Evolutionary conservation across 2,797 vertebrate genomes (phyloP).

Genomic region (Novumbra hubbsi): DNA sequence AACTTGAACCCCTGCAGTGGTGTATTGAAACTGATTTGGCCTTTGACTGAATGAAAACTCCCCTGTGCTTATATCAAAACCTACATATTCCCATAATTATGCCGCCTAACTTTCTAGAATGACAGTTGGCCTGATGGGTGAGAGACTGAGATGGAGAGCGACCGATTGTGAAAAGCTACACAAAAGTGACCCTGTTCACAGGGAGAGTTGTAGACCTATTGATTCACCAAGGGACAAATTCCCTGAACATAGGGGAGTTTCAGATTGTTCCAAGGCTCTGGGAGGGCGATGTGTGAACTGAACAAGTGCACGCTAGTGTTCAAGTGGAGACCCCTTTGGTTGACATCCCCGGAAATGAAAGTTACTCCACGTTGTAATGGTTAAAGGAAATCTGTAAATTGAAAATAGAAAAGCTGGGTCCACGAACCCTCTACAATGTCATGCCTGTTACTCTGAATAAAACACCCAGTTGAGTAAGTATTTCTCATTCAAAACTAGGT

Average conservation of each 20-base stretch:
- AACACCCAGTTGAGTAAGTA: not conserved
- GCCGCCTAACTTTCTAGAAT: conserved; percentile 38
- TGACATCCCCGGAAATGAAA: conserved; percentile 13
- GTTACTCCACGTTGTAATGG: conserved; percentile 11
- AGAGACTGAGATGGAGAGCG: conserved; percentile 11
- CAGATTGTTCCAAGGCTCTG: conserved; percentile 34
- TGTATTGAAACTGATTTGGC: conserved; percentile 24
- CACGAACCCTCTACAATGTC: conserved; percentile 7
- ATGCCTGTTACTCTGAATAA: conserved; percentile 6
- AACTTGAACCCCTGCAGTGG: conserved; percentile 30
- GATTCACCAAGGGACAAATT: conserved; percentile 18
- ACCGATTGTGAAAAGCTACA: conserved; percentile 37
- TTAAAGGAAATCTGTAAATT: conserved; percentile 12
- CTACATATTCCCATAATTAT: conserved; percentile 33
- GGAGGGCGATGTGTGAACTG: conserved; percentile 4
- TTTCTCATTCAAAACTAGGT: conserved; percentile 11
- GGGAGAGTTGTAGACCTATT: conserved; percentile 15
- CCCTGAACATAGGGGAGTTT: conserved; percentile 19
- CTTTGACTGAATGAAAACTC: conserved; percentile 32
- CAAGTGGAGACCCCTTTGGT: conserved; percentile 8
- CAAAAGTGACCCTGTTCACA: conserved; percentile 30
- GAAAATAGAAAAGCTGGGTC: conserved; percentile 6
- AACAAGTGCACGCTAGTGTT: conserved; percentile 32
- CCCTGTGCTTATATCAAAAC: conserved; percentile 30
- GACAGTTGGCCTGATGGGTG: conserved; percentile 33